Percentiles rank a stretch among this genome's conserved stretches.
Evolutionary conservation across 2,113 vertebrate genomes (phyloP).

Genomic region (Speoplatyrhinus poulsoni): DNA sequence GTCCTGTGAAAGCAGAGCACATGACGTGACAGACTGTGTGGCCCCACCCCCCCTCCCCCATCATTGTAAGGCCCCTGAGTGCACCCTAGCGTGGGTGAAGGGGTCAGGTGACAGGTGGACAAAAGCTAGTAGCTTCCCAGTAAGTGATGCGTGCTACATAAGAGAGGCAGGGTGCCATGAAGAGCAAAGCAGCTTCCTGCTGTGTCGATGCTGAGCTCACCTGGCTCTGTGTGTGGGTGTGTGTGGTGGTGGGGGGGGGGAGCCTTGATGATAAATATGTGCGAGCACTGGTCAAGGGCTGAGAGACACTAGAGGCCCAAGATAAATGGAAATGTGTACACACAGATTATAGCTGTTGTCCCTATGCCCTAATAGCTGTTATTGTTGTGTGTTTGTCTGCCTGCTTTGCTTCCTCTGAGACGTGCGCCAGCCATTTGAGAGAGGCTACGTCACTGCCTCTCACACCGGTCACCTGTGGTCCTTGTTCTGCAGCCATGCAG

Average conservation of each 20-base stretch:
- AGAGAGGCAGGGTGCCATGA: constrained; percentile 64
- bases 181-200: constrained; percentile 55
- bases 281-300: constrained; percentile 54
- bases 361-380: constrained; percentile 53
- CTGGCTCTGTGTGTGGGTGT: constrained; percentile 32
- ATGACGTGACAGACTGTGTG: constrained; percentile 53
- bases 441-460: constrained; percentile 53
- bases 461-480: constrained; percentile 27
- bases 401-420: constrained; percentile 47
- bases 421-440: constrained; percentile 43
- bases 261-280: constrained; percentile 40
- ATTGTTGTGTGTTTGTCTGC: constrained; percentile 54
- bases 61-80: constrained; percentile 63
- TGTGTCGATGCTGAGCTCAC: constrained; percentile 42
- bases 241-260: constrained; percentile 27
- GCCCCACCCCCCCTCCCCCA: background rate
- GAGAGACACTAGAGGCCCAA: constrained; percentile 26
- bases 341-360: constrained; percentile 66
- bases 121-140: constrained; percentile 66
- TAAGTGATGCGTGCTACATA: constrained; percentile 76
- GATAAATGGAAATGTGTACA: constrained; percentile 59
- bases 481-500: constrained; percentile 17
- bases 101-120: constrained; percentile 74
- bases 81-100: constrained; percentile 49
- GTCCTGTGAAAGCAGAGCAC: background rate